Percentiles rank a stretch among this genome's conserved stretches.
phyloP scores from a whole-genome alignment of 2,113 vertebrate species.

The Crocuta crocuta region DNA sequence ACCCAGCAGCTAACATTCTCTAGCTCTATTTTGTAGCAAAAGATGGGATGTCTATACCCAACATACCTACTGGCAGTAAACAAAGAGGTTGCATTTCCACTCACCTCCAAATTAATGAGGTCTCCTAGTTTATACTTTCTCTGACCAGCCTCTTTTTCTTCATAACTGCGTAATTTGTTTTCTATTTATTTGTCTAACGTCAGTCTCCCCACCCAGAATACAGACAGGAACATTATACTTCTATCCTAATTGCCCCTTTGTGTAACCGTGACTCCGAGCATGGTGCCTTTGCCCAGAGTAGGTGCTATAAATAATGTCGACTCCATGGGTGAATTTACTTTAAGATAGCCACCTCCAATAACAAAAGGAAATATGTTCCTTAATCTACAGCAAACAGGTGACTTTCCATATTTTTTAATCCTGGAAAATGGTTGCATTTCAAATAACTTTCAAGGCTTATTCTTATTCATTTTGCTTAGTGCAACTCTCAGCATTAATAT shows the following conservation, averaged over 20 bases:
- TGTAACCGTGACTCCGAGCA: background rate
- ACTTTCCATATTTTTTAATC: constrained; percentile 53
- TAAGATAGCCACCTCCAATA: background rate
- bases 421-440: constrained; percentile 57
- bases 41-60: background rate
- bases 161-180: background rate
- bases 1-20: background rate
- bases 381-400: constrained; percentile 34
- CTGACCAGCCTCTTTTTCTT: background rate
- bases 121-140: background rate
- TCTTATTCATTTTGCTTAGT: constrained; percentile 61
- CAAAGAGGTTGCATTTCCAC: background rate
- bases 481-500: constrained; percentile 63
- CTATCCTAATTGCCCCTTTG: background rate
- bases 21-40: constrained; percentile 26
- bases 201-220: background rate
- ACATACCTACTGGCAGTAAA: background rate
- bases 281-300: background rate
- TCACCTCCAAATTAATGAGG: background rate
- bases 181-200: background rate
- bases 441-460: background rate
- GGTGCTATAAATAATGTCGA: background rate
- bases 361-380: constrained; percentile 20
- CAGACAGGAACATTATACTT: background rate
- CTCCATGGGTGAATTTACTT: background rate